phyloP scores from a whole-genome alignment of 2,888 invertebrate species.

The Pollenia griseotomentosa region DNA sequence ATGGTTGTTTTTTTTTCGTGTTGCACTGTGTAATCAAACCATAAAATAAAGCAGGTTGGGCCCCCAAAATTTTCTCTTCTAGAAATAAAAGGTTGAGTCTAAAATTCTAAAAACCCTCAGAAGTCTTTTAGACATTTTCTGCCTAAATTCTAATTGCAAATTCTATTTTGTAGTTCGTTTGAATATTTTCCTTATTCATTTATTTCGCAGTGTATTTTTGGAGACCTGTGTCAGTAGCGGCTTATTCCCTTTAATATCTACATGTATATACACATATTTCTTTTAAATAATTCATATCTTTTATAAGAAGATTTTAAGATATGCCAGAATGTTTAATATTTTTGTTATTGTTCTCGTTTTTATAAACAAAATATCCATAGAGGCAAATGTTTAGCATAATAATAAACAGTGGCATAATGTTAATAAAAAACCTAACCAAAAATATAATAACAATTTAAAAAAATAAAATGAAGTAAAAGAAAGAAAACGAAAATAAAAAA shows the following conservation, averaged over 20 bases:
- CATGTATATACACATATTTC: no score
- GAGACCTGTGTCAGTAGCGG: constrained; percentile 25
- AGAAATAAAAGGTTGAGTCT: no score
- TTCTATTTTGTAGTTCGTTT: neutral
- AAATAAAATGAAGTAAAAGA: no score
- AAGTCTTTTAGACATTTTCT: neutral
- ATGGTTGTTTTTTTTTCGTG: no score
- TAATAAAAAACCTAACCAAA: neutral
- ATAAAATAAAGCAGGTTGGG: no score
- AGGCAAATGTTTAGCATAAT: constrained; percentile 42
- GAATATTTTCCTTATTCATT: neutral
- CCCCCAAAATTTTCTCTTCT: no score
- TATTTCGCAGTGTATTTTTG: neutral
- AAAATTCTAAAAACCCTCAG: no score
- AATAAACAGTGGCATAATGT: constrained; percentile 21
- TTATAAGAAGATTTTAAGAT: constrained; percentile 48
- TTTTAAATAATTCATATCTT: constrained; percentile 27
- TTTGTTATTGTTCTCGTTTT: neutral
- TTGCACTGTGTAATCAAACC: no score
- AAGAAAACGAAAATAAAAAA: no score
- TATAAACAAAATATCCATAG: constrained; percentile 13
- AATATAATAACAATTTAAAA: neutral
- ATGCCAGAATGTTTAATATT: constrained; percentile 10
- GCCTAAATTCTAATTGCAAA: neutral
- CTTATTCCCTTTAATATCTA: constrained; percentile 41